These are phyloP conservation scores for Gymnobelideus leadbeateri DNA, from an alignment of 2,113 vertebrate genomes.

Conservation along the genomic window DNA sequence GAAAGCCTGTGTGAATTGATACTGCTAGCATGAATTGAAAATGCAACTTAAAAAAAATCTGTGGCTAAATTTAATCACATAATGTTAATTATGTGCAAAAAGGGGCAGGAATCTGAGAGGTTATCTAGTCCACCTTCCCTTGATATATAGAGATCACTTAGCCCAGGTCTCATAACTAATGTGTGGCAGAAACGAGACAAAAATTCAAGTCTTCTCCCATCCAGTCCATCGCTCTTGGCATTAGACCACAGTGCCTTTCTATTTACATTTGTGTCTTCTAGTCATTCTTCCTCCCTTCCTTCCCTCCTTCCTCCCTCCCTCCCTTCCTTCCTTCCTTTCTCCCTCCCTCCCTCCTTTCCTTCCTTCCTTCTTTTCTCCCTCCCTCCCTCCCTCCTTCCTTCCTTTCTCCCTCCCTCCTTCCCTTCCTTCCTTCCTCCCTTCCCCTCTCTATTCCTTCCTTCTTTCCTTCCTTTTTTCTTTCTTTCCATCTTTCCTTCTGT, in stretches of 20 bases:
- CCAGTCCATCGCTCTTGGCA: background rate
- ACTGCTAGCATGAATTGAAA: background rate
- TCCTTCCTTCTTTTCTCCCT: too few species aligned
- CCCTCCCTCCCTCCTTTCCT: fast-evolving
- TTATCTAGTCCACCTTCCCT: background rate
- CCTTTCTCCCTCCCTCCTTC: too few species aligned
- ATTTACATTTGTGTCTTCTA: background rate
- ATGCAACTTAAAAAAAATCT: background rate
- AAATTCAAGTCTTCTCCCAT: background rate
- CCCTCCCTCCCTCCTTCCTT: background rate
- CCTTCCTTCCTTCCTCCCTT: background rate
- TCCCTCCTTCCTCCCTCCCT: background rate
- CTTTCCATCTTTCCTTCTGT: background rate
- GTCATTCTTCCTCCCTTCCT: background rate
- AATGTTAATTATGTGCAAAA: background rate
- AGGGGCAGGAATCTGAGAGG: background rate
- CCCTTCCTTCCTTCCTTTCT: background rate
- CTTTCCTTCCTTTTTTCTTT: too few species aligned
- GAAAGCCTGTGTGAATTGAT: background rate
- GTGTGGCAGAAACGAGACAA: background rate
- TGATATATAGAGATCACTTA: background rate
- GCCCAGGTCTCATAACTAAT: background rate
- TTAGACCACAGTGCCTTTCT: background rate
- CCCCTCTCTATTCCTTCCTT: too few species aligned
- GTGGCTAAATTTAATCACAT: background rate